phyloP scores from a whole-genome alignment of 2,888 invertebrate genomes.

The Pyrochroa serraticornis region DNA sequence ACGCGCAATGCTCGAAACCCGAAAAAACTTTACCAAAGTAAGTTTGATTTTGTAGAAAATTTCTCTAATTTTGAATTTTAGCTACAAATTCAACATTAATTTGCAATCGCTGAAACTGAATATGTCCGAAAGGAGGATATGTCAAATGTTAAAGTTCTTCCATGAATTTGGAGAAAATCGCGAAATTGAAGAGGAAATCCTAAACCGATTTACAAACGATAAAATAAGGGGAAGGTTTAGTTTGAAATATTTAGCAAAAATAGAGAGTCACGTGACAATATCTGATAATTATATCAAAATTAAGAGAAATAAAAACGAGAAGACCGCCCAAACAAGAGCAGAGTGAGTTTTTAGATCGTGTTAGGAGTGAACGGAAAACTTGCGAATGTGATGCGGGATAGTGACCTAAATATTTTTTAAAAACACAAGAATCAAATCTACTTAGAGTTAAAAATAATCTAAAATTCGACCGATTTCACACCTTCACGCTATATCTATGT shows the following conservation, averaged over 20 bases:
- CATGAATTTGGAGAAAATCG: conserved; percentile 40
- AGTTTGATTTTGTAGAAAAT: conserved; percentile 10
- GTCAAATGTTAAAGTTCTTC: conserved; percentile 68
- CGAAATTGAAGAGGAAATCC: conserved; percentile 57
- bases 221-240: conserved; percentile 30
- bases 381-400: too few species aligned
- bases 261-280: conserved; percentile 33
- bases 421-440: too few species aligned
- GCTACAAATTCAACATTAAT: conserved; percentile 77
- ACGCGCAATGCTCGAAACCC: conserved; percentile 48
- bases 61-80: conserved; percentile 47
- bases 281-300: conserved; percentile 24
- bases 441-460: too few species aligned
- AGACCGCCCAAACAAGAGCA: conserved; percentile 14
- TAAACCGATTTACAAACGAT: conserved; percentile 48
- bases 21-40: conserved; percentile 54
- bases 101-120: conserved; percentile 76
- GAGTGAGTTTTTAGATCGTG: too few species aligned
- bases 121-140: conserved; percentile 74
- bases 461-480: too few species aligned
- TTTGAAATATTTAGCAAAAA: conserved; percentile 34
- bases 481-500: too few species aligned
- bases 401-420: too few species aligned
- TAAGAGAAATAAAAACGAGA: conserved; percentile 23
- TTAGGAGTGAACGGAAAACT: too few species aligned